Conservation (phyloP, 2,888 invertebrate species). For the Ornithoptera alexandrae region DNA sequence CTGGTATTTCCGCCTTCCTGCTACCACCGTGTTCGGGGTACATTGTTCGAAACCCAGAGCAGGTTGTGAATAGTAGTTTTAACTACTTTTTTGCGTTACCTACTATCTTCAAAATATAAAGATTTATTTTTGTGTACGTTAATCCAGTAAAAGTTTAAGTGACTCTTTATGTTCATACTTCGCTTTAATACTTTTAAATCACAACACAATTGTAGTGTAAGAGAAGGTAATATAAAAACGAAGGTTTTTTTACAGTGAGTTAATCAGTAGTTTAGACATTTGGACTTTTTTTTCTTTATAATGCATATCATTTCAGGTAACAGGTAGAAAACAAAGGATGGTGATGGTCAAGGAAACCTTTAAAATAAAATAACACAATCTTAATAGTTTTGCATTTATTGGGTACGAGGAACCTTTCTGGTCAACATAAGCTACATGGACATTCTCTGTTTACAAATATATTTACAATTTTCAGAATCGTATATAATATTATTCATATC, state of each 20-base stretch:
- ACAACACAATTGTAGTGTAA: not conserved
- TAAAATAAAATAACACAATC: constrained; percentile 49
- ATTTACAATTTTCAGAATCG: constrained; percentile 76
- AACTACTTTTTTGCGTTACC: not conserved
- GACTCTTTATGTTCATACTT: not conserved
- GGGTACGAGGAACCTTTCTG: constrained; percentile 80
- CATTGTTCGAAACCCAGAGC: not conserved
- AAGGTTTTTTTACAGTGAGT: not conserved
- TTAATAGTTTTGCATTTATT: constrained; percentile 79
- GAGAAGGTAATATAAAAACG: not conserved
- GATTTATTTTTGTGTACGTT: not conserved
- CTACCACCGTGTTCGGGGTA: too few relatives aligned
- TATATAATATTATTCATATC: constrained; percentile 70
- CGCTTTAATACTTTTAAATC: not conserved
- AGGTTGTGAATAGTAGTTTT: not conserved
- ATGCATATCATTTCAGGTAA: not conserved
- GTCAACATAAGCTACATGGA: constrained; percentile 81
- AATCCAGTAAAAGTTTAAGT: not conserved
- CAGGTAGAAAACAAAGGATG: not conserved
- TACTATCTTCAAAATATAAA: not conserved
- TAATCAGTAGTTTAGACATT: not conserved
- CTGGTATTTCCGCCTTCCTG: too few relatives aligned
- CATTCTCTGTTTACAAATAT: constrained; percentile 74
- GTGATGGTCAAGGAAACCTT: not conserved
- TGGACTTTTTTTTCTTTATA: not conserved